Evolutionary conservation across 2,888 invertebrate species (phyloP), one percentile per base, ranked within the genome.

Genomic region (Malthinus seriepunctatus): DNA sequence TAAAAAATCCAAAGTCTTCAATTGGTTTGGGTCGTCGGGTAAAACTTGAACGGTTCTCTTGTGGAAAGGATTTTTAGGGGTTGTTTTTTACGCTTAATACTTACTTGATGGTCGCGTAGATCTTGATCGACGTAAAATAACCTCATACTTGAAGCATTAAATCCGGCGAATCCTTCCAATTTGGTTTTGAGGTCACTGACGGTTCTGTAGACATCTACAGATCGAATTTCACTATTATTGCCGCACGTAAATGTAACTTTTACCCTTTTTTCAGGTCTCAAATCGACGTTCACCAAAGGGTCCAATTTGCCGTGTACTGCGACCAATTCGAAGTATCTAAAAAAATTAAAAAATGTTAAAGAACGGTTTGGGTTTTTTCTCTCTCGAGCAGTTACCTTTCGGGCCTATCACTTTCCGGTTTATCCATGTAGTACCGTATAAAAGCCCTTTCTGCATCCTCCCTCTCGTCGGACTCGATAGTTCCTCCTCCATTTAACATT

Each of bases 381-480:
- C 9, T 23, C 9, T 2, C 15, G 4, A 23, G 0, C 8, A 42
- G 11, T 12, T 69, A 89, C 91, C 92, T 88, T 67, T 88, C 86
- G 8, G 94, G 94, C 34, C 90, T 83, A 71, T 92, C 91, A 55
- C 88, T 86, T 78, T 91, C 91, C 1, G 92, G 89, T 71, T 90
- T 89, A 74, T 94, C 91, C 90, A 93, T 91, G 77, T 92, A 96
- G 75, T 93, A 89, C 58, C 97, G 84, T 69, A 97, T 93, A 78
- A 96, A 97, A 64, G 95, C 93, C 60, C 96, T 83, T 77, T 97
- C 97, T 9, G 96, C 92, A 73, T 94, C 91, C 77, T 95, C 95
- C 56, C 95, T 83, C 76, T 97, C 97, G 67, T 91, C 90, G 0
- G 83, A 84, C 33, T 88, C 87, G 67, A 97, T 93, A 9, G 85